Conservation (phyloP, 2,113 vertebrate species). For the Siniperca knerii region DNA sequence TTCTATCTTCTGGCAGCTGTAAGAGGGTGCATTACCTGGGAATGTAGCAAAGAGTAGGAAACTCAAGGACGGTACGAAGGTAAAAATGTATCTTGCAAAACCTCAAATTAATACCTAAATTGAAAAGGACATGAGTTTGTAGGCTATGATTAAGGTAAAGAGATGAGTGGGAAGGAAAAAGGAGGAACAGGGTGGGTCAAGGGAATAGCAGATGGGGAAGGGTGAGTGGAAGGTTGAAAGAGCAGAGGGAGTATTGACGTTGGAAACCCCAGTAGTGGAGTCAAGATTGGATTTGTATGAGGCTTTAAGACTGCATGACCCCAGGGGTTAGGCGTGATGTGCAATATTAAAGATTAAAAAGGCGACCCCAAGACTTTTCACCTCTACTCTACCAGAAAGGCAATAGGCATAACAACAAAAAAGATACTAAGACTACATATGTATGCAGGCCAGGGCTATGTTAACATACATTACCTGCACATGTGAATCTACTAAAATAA, state of each 20-base stretch:
- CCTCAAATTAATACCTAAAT: not conserved
- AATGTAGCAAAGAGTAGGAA: not conserved
- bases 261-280: slow-evolving; percentile 44
- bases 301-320: slow-evolving; percentile 63
- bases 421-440: not conserved
- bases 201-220: slow-evolving; percentile 17
- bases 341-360: slow-evolving; percentile 76
- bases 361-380: slow-evolving; percentile 32
- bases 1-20: not conserved
- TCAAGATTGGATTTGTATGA: slow-evolving; percentile 73
- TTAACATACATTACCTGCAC: not conserved
- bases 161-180: slow-evolving; percentile 10
- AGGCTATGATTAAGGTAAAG: not conserved
- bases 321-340: slow-evolving; percentile 54
- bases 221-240: slow-evolving; percentile 50
- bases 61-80: not conserved
- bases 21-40: not conserved
- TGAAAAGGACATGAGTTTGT: not conserved
- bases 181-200: slow-evolving; percentile 10
- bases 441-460: not conserved
- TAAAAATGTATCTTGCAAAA: slow-evolving; percentile 7
- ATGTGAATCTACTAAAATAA: not conserved
- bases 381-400: slow-evolving; percentile 17
- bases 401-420: slow-evolving; percentile 18
- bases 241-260: slow-evolving; percentile 59